phyloP scores from a whole-genome alignment of 1,140 invertebrate species.

The Paracyclopina nana region DNA sequence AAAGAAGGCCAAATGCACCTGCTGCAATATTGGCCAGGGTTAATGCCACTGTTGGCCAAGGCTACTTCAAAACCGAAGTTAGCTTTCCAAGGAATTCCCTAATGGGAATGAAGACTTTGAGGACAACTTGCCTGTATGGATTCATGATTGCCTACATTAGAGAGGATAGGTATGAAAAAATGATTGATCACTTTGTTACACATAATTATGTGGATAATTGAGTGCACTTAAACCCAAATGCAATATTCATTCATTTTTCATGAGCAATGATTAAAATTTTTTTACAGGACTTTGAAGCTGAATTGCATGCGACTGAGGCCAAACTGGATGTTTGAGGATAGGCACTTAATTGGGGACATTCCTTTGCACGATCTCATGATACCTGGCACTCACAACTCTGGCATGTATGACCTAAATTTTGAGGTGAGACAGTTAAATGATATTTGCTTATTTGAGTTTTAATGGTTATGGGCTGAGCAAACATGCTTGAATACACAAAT shows the following conservation, averaged over 20 bases:
- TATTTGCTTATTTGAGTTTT: not conserved
- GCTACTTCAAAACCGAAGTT: slow-evolving; percentile 1
- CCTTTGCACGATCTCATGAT: slow-evolving; percentile 37
- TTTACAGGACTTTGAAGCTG: not conserved
- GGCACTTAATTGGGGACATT: slow-evolving; percentile 31
- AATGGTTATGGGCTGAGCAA: slow-evolving; percentile 20
- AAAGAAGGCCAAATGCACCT: not conserved
- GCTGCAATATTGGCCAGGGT: not conserved
- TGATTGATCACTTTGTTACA: not conserved
- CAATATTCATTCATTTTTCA: not conserved
- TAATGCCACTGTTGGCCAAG: not conserved
- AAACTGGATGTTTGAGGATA: slow-evolving; percentile 20
- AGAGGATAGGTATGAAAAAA: not conserved
- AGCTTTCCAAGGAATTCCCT: slow-evolving; percentile 4
- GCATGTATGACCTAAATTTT: slow-evolving; percentile 30
- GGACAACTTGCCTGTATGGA: slow-evolving; percentile 7
- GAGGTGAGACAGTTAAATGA: not conserved
- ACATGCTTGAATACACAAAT: slow-evolving; percentile 13
- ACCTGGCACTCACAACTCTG: slow-evolving; percentile 48
- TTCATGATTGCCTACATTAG: slow-evolving; percentile 11
- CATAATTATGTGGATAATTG: not conserved
- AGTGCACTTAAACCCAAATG: not conserved
- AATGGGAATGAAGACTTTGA: not conserved
- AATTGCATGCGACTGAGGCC: slow-evolving; percentile 7
- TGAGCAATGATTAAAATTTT: not conserved